Percentiles rank a stretch among this genome's conserved stretches.
These are phyloP conservation scores for Tapirus indicus DNA, from an alignment of 2,797 vertebrate species.

Conservation along the genomic window DNA sequence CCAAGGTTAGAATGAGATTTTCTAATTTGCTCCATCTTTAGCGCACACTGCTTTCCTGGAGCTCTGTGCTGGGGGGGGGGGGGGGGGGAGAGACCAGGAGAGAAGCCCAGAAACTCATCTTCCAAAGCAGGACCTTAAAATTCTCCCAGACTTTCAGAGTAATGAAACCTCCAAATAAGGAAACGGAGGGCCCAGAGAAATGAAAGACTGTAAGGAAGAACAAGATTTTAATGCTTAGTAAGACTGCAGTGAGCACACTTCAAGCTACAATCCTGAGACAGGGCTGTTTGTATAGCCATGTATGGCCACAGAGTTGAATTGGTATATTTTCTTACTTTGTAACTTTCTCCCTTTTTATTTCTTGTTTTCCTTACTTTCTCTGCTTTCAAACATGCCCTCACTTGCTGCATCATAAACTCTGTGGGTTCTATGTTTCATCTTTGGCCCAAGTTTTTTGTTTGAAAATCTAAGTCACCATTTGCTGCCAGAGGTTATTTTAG, in stretches of 20 bases:
- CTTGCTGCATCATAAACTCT: neutral
- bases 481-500: neutral
- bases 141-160: neutral
- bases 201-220: fast-evolving
- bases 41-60: neutral
- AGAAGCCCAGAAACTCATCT: neutral
- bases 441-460: neutral
- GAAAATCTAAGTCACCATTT: neutral
- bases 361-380: neutral
- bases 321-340: neutral
- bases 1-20: neutral
- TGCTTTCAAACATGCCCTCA: neutral
- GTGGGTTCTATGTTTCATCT: neutral
- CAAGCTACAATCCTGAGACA: neutral
- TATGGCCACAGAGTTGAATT: fast-evolving
- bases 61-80: fast-evolving
- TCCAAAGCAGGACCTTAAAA: neutral
- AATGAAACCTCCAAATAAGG: neutral
- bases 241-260: fast-evolving
- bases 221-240: neutral
- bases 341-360: neutral
- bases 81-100: fast-evolving
- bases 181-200: neutral
- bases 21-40: too few species aligned
- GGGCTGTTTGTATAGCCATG: fast-evolving